These are phyloP conservation scores for Ophion costatus DNA, from an alignment of 2,888 invertebrate species.

Conservation along the genomic window DNA sequence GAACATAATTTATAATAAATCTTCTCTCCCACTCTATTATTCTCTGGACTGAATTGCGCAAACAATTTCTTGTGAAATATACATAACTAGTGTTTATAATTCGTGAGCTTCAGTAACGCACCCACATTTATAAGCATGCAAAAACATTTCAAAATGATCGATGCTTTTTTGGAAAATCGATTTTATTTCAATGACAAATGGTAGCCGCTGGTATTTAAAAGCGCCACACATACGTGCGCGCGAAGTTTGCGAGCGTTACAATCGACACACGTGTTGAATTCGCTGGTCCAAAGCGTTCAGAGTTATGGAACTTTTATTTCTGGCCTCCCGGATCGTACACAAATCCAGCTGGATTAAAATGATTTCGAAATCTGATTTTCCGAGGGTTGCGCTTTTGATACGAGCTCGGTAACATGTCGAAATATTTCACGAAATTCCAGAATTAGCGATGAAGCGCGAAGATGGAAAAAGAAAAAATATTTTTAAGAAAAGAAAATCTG, in stretches of 20 bases:
- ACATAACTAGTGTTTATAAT: not conserved
- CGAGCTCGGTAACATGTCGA: not conserved
- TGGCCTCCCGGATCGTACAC: not conserved
- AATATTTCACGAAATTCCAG: not conserved
- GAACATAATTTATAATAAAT: too few species aligned
- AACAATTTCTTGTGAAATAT: not conserved
- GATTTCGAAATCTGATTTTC: conserved; percentile 1
- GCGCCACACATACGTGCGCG: too few species aligned
- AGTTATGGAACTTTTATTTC: conserved; percentile 10
- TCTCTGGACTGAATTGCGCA: not conserved
- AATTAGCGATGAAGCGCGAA: not conserved
- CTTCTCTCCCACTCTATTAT: too few species aligned
- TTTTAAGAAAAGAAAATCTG: too few species aligned
- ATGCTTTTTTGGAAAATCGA: too few species aligned
- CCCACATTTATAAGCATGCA: too few species aligned
- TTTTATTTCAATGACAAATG: too few species aligned
- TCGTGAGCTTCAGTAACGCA: too few species aligned
- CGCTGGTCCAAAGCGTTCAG: not conserved
- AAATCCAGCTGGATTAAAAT: conserved; percentile 19
- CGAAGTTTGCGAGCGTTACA: too few species aligned
- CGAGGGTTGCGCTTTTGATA: conserved; percentile 5
- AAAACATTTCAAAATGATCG: not conserved
- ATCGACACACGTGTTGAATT: too few species aligned
- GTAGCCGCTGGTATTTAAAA: too few species aligned
- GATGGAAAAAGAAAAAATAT: not conserved